Conservation (phyloP, 2,113 vertebrate species). For the Heptranchias perlo region DNA sequence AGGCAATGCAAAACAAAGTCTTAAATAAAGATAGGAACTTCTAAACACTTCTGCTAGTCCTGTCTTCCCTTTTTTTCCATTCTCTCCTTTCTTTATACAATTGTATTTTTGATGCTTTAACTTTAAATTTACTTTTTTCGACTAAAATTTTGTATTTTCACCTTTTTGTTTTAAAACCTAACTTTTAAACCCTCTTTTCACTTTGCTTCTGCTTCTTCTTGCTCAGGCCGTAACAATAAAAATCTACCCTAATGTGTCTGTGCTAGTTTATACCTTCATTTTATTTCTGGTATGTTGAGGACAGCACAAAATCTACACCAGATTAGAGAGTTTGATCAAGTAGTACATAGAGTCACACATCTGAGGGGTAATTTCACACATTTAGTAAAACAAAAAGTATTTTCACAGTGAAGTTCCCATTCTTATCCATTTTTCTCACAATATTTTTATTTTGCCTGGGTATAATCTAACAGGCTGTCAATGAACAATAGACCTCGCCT, state of each 20-base stretch:
- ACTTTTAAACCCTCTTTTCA: background rate
- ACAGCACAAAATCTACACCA: background rate
- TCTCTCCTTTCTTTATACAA: background rate
- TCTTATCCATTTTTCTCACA: conserved; percentile 72
- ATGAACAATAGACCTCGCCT: conserved; percentile 74
- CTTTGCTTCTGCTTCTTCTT: background rate
- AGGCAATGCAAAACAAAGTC: background rate
- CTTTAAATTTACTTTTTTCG: background rate
- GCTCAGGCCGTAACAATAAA: background rate
- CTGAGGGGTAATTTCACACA: conserved; percentile 69
- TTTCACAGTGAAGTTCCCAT: conserved; percentile 70
- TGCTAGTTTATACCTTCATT: background rate
- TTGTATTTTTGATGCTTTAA: too few species aligned
- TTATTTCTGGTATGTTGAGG: background rate
- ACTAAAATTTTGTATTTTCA: background rate
- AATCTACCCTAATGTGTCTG: background rate
- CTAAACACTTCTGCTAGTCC: background rate
- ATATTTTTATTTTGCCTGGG: conserved; percentile 76
- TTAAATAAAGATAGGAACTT: background rate
- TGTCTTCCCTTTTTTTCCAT: background rate
- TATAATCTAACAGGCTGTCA: conserved; percentile 80
- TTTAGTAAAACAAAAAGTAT: conserved; percentile 63
- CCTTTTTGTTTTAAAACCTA: background rate
- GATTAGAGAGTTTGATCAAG: background rate
- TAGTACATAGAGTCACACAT: conserved; percentile 59